Conservation (phyloP, 2,888 invertebrate genomes). For the Mantis religiosa region DNA sequence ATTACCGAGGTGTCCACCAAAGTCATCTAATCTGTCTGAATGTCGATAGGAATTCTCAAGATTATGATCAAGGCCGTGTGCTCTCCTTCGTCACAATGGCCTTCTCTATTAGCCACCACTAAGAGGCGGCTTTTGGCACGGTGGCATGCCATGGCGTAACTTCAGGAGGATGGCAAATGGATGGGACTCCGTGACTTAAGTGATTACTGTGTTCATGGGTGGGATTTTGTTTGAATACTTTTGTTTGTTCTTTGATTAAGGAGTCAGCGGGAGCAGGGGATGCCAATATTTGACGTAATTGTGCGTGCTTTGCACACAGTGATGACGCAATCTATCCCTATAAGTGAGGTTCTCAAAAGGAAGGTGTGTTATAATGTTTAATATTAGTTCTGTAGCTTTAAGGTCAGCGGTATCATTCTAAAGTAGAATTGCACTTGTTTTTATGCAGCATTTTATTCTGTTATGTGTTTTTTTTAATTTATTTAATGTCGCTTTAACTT, state of each 20-base stretch:
- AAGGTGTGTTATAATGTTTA: no score
- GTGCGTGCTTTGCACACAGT: background rate
- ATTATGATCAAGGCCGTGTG: background rate
- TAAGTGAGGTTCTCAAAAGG: background rate
- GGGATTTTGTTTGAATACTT: background rate
- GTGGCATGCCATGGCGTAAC: background rate
- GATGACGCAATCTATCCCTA: background rate
- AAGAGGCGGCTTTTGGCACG: background rate
- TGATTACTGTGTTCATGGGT: background rate
- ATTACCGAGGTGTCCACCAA: background rate
- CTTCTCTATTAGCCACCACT: background rate
- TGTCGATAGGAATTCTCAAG: background rate
- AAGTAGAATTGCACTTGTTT: no score
- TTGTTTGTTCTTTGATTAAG: slow-evolving; percentile 1
- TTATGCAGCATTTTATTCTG: no score
- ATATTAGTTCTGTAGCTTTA: no score
- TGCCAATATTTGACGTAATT: background rate
- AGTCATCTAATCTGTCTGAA: background rate
- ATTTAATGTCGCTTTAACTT: no score
- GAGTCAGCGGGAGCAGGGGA: background rate
- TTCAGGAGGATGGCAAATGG: background rate
- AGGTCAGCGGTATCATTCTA: no score
- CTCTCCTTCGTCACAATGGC: background rate
- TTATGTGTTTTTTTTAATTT: no score
- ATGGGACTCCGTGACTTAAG: background rate